Evolutionary conservation across 2,888 invertebrate species (phyloP), one percentile per base, ranked within the genome.

Genomic region (Mesopsocus fuscifrons): DNA sequence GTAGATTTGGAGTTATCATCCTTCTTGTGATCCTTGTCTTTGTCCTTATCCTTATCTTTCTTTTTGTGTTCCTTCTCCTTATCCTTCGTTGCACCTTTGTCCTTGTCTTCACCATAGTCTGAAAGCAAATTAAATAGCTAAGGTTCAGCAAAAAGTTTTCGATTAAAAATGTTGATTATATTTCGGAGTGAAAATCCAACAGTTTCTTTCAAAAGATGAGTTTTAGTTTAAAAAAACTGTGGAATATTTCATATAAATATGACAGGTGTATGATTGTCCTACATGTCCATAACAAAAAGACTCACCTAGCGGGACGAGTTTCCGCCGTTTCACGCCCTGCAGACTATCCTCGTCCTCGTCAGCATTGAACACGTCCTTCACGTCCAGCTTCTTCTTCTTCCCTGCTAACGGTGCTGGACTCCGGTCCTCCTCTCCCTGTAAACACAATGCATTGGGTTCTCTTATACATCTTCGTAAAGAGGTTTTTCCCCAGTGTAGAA

Each of bases 311-410:
- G 80, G 80, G 57, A 81, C 77, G 52, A 85, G 65, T 66, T 83
- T 84, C 51, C 84, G 68, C 62, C 79, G 81, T 58, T 79, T 81
- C 44, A 64, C 62, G 45, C 63, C 60, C 41, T 63, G 59, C 45
- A 56, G 59, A 46, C 59, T 64, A 46, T 76, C 76, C 48, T 69
- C 70, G 51, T 80, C 80, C 51, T 85, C 85, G 51, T 85, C 85
- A 46, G 78, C 80, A 61, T 83, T 85, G 57, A 88, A 88, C 3
- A 87, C 84, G 54, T 83, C 83, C 49, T 80, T 76, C 1, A 87
- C 74, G 50, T 81, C 81, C 47, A 82, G 67, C 58, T 80, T 83
- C 61, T 79, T 82, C 54, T 78, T 75, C 48, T 53, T 53, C 43
- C 33, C 33, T 9, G 33, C 33, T n/a, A n/a, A n/a, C n/a, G n/a